Evolutionary conservation across 2,113 vertebrate species (phyloP).

Genomic region (Megaceryle torquata): DNA sequence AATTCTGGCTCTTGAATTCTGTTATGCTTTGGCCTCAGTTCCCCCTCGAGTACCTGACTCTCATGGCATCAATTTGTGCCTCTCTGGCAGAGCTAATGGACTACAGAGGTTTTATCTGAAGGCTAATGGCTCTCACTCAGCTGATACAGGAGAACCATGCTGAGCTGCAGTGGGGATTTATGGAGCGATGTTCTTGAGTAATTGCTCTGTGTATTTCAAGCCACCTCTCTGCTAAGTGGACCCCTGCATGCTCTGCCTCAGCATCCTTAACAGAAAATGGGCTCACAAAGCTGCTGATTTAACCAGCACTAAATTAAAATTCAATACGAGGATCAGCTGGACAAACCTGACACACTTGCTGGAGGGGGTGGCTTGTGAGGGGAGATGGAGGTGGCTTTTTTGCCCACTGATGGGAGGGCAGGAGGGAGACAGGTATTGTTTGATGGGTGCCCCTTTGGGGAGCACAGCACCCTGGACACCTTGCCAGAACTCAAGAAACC

Average conservation of each 20-base stretch:
- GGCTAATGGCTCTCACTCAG: not conserved
- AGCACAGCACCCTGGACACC: not conserved
- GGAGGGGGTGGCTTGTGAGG: not conserved
- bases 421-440: not conserved
- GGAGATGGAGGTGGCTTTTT: not conserved
- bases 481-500: not conserved
- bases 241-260: not conserved
- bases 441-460: not conserved
- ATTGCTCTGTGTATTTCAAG: not conserved
- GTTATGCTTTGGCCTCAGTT: not conserved
- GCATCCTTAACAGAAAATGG: not conserved
- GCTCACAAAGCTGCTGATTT: not conserved
- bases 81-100: not conserved
- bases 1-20: not conserved
- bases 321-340: not conserved
- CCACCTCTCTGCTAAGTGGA: not conserved
- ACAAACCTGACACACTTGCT: not conserved
- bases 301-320: not conserved
- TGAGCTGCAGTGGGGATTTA: not conserved
- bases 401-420: not conserved
- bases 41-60: not conserved
- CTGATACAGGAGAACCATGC: rapidly evolving
- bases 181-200: not conserved
- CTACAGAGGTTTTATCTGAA: not conserved
- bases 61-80: not conserved